These are phyloP conservation scores for Mystacides longicornis DNA, from an alignment of 2,888 invertebrate genomes.

Conservation along the genomic window DNA sequence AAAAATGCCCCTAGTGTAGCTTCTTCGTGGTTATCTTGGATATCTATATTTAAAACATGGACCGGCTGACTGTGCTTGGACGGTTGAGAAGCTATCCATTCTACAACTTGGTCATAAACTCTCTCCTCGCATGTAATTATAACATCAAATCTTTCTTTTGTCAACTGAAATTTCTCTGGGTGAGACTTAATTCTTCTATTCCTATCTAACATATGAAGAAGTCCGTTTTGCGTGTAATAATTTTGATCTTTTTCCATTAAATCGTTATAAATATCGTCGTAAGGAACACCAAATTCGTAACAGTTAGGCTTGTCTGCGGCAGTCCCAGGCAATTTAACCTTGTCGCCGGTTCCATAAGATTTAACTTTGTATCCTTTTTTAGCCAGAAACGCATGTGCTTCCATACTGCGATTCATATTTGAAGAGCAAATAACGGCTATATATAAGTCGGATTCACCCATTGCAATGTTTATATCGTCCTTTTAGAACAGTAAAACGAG, in stretches of 20 bases:
- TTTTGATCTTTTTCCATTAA: slow-evolving; percentile 82
- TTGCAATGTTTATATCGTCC: too few relatives aligned
- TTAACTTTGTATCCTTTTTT: slow-evolving; percentile 95
- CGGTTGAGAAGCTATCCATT: slow-evolving; percentile 79
- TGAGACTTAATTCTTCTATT: slow-evolving; percentile 90
- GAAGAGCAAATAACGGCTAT: slow-evolving; percentile 98
- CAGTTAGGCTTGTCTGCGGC: slow-evolving; percentile 91
- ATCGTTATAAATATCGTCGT: slow-evolving; percentile 94
- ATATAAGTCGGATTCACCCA: slow-evolving; percentile 45
- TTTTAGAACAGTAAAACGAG: too few relatives aligned
- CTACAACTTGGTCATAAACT: slow-evolving; percentile 96
- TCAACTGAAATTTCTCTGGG: slow-evolving; percentile 91
- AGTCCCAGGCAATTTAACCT: slow-evolving; percentile 94
- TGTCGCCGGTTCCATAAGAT: slow-evolving; percentile 90
- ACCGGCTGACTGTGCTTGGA: slow-evolving; percentile 79
- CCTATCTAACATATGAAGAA: slow-evolving; percentile 95
- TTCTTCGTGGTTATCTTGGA: slow-evolving; percentile 99
- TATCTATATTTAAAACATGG: slow-evolving; percentile 97
- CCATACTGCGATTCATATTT: slow-evolving; percentile 99
- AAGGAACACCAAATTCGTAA: slow-evolving; percentile 93
- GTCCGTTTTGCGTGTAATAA: slow-evolving; percentile 95
- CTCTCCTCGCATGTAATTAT: slow-evolving; percentile 96
- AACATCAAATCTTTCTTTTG: slow-evolving; percentile 86
- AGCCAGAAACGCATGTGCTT: slow-evolving; percentile 94
- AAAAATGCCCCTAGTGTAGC: slow-evolving; percentile 97